Percentiles rank a stretch among this genome's conserved stretches.
Evolutionary conservation across 2,797 vertebrate genomes (phyloP).

Genomic region (Buphagus erythrorhynchus): DNA sequence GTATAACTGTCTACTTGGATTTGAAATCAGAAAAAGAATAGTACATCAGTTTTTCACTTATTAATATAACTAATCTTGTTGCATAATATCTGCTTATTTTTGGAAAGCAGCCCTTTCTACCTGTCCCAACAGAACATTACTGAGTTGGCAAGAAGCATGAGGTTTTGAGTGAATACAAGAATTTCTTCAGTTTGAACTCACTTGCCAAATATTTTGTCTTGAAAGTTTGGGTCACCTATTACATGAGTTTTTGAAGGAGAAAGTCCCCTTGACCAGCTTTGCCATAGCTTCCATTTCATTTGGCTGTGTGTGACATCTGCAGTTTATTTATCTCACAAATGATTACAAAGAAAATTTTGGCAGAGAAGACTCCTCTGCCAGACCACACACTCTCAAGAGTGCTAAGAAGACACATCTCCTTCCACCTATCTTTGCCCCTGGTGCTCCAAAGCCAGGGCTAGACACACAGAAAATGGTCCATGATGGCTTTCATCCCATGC

Average conservation of each 20-base stretch:
- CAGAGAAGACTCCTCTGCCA: background rate
- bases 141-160: background rate
- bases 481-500: background rate
- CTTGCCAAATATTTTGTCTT: background rate
- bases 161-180: background rate
- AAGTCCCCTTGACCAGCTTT: background rate
- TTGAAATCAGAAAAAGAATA: slow-evolving; percentile 16
- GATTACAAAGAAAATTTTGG: background rate
- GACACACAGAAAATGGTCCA: background rate
- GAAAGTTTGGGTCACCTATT: background rate
- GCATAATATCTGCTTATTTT: slow-evolving; percentile 12
- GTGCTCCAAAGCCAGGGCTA: background rate
- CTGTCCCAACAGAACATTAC: slow-evolving; percentile 10
- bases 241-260: background rate
- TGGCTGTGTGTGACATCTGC: background rate
- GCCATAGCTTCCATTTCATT: background rate
- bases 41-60: background rate
- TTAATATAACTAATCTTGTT: slow-evolving; percentile 42
- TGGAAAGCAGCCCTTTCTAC: slow-evolving; percentile 21
- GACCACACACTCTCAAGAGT: background rate
- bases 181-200: background rate
- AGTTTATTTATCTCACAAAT: background rate
- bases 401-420: background rate
- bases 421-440: background rate
- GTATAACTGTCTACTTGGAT: background rate